phyloP scores from a whole-genome alignment of 2,888 invertebrate genomes.

The Cheilosia soror region DNA sequence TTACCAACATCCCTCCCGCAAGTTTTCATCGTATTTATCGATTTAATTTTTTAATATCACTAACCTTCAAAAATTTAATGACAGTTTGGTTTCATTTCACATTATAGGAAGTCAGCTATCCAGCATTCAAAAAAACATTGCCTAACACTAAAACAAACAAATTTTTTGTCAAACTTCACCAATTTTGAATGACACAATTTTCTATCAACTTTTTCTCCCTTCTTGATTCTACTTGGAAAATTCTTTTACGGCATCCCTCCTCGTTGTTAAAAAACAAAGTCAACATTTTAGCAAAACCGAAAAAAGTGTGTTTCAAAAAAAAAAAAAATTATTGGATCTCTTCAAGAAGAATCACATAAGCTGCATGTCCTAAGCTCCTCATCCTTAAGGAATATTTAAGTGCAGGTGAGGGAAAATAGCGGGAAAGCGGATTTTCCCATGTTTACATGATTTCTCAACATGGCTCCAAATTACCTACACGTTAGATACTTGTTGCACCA shows the following conservation, averaged over 20 bases:
- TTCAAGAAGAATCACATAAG: slow-evolving; percentile 46
- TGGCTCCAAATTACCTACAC: slow-evolving; percentile 72
- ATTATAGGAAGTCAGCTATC: too few species aligned
- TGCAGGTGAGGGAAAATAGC: slow-evolving; percentile 49
- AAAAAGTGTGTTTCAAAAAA: slow-evolving; percentile 8
- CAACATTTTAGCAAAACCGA: not conserved
- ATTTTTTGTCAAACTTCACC: not conserved
- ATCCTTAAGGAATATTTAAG: slow-evolving; percentile 39
- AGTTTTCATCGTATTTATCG: too few species aligned
- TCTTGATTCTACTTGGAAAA: slow-evolving; percentile 22
- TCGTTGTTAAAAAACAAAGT: not conserved
- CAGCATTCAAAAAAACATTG: not conserved
- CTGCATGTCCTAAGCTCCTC: slow-evolving; percentile 32
- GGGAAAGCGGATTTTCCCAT: slow-evolving; percentile 71
- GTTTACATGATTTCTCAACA: slow-evolving; percentile 75
- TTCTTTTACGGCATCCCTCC: slow-evolving; percentile 15
- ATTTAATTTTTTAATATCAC: too few species aligned
- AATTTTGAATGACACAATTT: slow-evolving; percentile 27
- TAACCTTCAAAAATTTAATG: too few species aligned
- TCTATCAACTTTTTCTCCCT: not conserved
- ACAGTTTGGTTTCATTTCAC: too few species aligned
- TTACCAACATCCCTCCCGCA: too few species aligned
- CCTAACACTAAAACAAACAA: not conserved
- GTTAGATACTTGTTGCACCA: slow-evolving; percentile 68
- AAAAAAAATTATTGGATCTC: slow-evolving; percentile 28